phyloP scores from a whole-genome alignment of 2,888 invertebrate species.

The Calliopum simillimum region DNA sequence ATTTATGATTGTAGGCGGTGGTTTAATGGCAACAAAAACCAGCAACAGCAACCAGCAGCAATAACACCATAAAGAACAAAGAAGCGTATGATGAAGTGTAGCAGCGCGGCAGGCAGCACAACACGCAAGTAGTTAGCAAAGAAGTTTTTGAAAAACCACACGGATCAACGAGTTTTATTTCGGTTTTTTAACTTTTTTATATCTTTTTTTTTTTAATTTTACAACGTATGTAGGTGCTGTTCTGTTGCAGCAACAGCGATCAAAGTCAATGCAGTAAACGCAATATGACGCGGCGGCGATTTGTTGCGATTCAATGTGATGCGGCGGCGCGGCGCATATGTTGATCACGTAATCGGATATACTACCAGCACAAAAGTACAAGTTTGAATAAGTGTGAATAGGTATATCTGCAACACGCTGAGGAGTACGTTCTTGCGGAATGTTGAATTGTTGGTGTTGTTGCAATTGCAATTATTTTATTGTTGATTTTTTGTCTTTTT shows the following conservation, averaged over 20 bases:
- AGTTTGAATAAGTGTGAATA: background rate
- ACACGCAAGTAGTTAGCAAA: background rate
- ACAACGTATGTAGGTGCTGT: background rate
- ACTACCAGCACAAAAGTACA: background rate
- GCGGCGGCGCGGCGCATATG: slow-evolving; percentile 7
- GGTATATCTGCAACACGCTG: background rate
- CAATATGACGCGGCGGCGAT: background rate
- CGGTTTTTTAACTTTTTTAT: no score
- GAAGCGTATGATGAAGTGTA: background rate
- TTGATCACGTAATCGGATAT: slow-evolving; percentile 35
- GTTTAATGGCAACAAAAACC: slow-evolving; percentile 11
- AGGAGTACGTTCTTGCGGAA: background rate
- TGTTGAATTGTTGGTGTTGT: background rate
- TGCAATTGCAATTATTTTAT: background rate
- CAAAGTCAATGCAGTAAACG: slow-evolving; percentile 14
- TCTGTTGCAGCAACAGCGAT: slow-evolving; percentile 2
- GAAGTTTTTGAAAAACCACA: no score
- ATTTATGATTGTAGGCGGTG: slow-evolving; percentile 29
- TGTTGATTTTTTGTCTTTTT: background rate
- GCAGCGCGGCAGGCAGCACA: background rate
- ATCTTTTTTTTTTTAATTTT: no score
- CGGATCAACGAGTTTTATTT: no score
- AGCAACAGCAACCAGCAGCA: background rate
- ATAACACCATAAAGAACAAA: slow-evolving; percentile 7
- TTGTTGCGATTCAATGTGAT: background rate